These are phyloP conservation scores for Gallinago jamesoni DNA, from an alignment of 2,113 vertebrate genomes.

Conservation along the genomic window DNA sequence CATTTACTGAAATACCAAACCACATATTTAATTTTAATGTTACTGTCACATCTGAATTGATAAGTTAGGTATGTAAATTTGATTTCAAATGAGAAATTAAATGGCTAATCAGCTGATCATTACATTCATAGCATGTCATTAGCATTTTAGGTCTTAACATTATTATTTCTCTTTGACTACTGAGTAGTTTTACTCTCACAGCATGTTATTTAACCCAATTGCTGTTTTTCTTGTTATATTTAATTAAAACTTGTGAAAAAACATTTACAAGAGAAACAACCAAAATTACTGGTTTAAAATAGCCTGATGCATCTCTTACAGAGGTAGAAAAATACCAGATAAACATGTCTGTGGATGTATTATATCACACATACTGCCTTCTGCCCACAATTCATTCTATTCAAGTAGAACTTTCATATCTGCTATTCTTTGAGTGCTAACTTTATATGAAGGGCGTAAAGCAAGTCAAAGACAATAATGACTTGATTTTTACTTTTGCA, in stretches of 20 bases:
- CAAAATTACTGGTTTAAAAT: not conserved
- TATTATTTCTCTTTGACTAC: conserved; percentile 49
- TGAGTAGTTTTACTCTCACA: conserved; percentile 3
- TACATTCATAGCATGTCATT: conserved; percentile 11
- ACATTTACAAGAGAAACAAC: not conserved
- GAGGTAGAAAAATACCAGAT: not conserved
- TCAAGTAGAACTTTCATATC: fast-evolving
- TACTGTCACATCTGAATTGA: conserved; percentile 39
- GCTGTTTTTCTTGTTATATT: conserved; percentile 14
- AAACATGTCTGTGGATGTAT: not conserved
- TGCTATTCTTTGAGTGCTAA: not conserved
- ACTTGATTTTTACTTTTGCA: not conserved
- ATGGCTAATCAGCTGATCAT: conserved; percentile 48
- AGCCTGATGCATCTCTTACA: not conserved
- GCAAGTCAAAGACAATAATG: not conserved
- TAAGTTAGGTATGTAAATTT: conserved; percentile 51
- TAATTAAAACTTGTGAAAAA: conserved; percentile 48
- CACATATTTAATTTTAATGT: conserved; percentile 50
- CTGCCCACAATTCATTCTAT: not conserved
- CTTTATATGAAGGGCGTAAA: not conserved
- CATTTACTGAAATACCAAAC: conserved; percentile 55
- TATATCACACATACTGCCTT: not conserved
- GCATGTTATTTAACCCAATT: not conserved
- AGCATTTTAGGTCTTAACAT: not conserved
- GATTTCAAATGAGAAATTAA: conserved; percentile 52